Evolutionary conservation across 1,140 invertebrate genomes (phyloP), one percentile per base, ranked within the genome.

Genomic region (Heliconius nattereri): DNA sequence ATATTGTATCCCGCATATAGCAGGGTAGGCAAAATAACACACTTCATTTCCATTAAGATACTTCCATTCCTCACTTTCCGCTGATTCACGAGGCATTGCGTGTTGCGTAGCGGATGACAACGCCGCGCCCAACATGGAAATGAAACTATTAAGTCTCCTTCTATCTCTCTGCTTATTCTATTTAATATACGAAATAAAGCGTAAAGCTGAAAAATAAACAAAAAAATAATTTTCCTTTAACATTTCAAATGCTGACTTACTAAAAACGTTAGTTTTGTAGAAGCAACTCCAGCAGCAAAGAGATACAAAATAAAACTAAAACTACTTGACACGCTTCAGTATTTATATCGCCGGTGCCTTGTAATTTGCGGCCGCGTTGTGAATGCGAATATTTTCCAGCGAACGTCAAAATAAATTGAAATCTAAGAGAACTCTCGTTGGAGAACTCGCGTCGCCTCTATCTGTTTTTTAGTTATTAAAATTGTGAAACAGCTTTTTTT

Each of bases 361-460:
- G 60, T 66, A 66, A 66, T 66, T 66, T 66, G 60, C 26, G 23
- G 23, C 7, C 60, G 60, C 26, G 60, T 66, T 66, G 26, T 66
- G 23, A 66, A 29, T 66, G 26, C 23, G 60, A 66, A 66, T 29
- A 66, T 66, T 66, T 66, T 26, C 23, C 60, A 26, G 16, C 23
- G 60, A 66, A 66, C 9, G 60, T 66, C 60, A 26, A 66, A 66
- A 66, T 66, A 66, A 66, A 66, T 66, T 66, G n/a, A 26, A 66
- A 66, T 66, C 60, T 66, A 66, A 66, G 26, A 66, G 60, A 60
- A 26, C 60, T 66, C 60, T 66, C 11, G 60, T 66, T 66, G 23
- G 23, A 26, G n/a, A n/a, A n/a, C n/a, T n/a, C n/a, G 54, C 54
- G 54, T 57, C 60, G 60, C 60, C 23, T 66, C 23, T 1, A 66